These are phyloP conservation scores for Ranitomeya imitator DNA, from an alignment of 2,113 vertebrate species.

Conservation along the genomic window DNA sequence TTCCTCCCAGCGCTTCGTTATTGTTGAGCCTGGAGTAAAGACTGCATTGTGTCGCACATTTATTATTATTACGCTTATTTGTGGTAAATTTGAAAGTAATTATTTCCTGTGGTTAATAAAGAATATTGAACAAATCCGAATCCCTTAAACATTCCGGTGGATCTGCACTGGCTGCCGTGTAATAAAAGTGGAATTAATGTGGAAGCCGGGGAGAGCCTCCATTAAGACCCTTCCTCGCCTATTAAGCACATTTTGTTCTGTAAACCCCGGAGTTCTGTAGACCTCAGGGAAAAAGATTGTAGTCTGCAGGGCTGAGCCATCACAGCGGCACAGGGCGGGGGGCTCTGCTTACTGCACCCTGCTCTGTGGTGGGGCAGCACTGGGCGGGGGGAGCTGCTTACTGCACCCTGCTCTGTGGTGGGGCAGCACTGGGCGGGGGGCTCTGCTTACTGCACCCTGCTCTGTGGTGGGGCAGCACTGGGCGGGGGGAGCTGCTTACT, in stretches of 20 bases:
- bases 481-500: no score
- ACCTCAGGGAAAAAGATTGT: constrained; percentile 34
- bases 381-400: no score
- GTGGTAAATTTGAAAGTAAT: constrained; percentile 46
- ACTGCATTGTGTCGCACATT: constrained; percentile 35
- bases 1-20: not conserved
- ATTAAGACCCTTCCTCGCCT: constrained; percentile 50
- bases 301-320: not conserved
- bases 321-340: not conserved
- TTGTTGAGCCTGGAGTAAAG: constrained; percentile 20
- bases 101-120: constrained; percentile 55
- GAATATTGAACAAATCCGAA: constrained; percentile 46
- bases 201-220: constrained; percentile 46
- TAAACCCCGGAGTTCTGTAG: constrained; percentile 52
- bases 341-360: no score
- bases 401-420: not conserved
- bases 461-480: no score
- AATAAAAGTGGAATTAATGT: constrained; percentile 58
- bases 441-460: not conserved
- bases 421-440: not conserved
- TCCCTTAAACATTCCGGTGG: constrained; percentile 46
- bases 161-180: constrained; percentile 41
- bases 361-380: not conserved
- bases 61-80: constrained; percentile 50
- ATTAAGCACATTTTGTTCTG: constrained; percentile 56